Conservation (phyloP, 2,888 invertebrate species). For the Aporophyla lueneburgensis region DNA sequence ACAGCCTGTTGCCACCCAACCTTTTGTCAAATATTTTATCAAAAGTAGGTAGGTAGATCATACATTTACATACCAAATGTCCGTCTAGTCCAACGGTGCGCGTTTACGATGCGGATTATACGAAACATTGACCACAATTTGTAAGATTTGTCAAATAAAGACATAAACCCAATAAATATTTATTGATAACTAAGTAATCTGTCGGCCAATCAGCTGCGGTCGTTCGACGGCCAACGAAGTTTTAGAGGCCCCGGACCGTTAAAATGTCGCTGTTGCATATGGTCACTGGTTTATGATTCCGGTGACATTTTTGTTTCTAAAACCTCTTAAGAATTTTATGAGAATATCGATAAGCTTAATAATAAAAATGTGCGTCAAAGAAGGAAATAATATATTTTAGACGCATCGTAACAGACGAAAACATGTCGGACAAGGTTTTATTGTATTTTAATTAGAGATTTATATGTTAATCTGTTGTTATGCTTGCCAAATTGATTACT, state of each 20-base stretch:
- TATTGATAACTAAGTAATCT: constrained; percentile 64
- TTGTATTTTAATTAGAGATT: constrained; percentile 45
- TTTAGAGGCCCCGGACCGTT: constrained; percentile 55
- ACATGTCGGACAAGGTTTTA: constrained; percentile 50
- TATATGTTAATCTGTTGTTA: constrained; percentile 46
- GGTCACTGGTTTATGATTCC: constrained; percentile 50
- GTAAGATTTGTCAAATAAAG: constrained; percentile 71
- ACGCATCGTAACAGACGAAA: constrained; percentile 26
- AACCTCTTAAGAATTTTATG: constrained; percentile 47
- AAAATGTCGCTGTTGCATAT: constrained; percentile 51
- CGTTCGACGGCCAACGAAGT: constrained; percentile 48
- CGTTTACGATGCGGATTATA: constrained; percentile 64
- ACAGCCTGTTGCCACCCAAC: constrained; percentile 45
- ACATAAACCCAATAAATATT: constrained; percentile 68
- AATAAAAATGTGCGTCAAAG: constrained; percentile 20
- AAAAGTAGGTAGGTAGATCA: constrained; percentile 54
- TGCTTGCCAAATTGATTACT: constrained; percentile 18
- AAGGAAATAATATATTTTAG: constrained; percentile 18
- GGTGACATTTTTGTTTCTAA: constrained; percentile 58
- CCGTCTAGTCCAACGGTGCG: constrained; percentile 31
- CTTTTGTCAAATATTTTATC: constrained; percentile 38
- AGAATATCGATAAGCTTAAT: constrained; percentile 34
- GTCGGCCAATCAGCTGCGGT: constrained; percentile 50
- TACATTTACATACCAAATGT: constrained; percentile 61
- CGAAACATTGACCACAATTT: constrained; percentile 62